A percentile compares a stretch with the other conserved stretches of the same genome.
Conservation (phyloP, 2,888 invertebrate genomes). For the Catocala fraxini region DNA sequence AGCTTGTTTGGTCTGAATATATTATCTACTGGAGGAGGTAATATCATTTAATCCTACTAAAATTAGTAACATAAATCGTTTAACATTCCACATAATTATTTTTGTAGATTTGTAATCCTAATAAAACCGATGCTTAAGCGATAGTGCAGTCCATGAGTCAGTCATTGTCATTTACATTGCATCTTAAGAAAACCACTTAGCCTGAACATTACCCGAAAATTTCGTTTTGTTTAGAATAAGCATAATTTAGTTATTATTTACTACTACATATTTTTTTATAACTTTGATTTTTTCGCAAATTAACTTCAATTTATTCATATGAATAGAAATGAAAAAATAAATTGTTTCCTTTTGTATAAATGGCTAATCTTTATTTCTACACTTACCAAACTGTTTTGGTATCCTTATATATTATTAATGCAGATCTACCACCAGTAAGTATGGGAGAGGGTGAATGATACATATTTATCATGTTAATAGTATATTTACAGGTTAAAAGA, state of each 20-base stretch:
- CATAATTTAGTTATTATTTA: constrained; percentile 73
- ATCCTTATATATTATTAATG: not conserved
- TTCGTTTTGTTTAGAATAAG: constrained; percentile 67
- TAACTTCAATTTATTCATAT: constrained; percentile 73
- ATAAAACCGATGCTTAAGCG: constrained; percentile 24
- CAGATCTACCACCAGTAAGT: not conserved
- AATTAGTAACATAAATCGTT: constrained; percentile 55
- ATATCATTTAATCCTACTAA: constrained; percentile 49
- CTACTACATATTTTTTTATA: constrained; percentile 75
- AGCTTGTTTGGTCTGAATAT: constrained; percentile 26
- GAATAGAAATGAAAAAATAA: constrained; percentile 76
- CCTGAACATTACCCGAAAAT: constrained; percentile 41
- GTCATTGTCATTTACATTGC: constrained; percentile 32
- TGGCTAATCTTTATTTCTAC: constrained; percentile 55
- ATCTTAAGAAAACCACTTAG: constrained; percentile 37
- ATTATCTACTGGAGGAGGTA: constrained; percentile 35
- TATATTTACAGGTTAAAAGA: constrained; percentile 52
- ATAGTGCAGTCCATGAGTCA: constrained; percentile 12
- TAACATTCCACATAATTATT: constrained; percentile 79
- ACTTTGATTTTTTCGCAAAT: constrained; percentile 67
- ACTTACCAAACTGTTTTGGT: constrained; percentile 10
- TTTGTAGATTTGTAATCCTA: constrained; percentile 61
- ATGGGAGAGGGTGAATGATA: constrained; percentile 6
- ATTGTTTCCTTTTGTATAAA: constrained; percentile 79
- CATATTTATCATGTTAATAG: constrained; percentile 30